Percentiles rank a stretch among this genome's conserved stretches.
Evolutionary conservation across 2,797 vertebrate species (phyloP).

Genomic region (Gallinago nigripennis): DNA sequence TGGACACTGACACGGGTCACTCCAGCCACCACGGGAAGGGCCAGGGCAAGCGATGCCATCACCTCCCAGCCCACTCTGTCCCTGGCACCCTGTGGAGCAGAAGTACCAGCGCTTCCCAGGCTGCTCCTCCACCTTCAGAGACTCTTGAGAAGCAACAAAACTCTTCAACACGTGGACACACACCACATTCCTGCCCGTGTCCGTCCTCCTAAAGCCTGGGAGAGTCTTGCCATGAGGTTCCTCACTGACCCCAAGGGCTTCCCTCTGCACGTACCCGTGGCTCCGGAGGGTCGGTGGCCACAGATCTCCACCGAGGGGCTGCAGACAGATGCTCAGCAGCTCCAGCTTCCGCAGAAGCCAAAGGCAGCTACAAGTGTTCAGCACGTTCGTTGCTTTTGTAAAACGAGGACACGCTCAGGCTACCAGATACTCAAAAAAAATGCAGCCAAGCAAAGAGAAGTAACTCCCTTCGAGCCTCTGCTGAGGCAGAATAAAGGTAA

Average conservation of each 20-base stretch:
- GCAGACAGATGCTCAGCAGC: not conserved
- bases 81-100: not conserved
- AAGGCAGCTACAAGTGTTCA: fast-evolving
- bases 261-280: fast-evolving
- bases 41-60: fast-evolving
- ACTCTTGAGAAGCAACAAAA: not conserved
- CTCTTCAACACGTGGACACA: fast-evolving
- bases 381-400: not conserved
- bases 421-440: not conserved
- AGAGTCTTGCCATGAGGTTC: not conserved
- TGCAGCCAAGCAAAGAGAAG: not conserved
- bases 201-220: fast-evolving
- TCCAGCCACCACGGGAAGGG: fast-evolving
- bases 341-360: not conserved
- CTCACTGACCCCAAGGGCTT: fast-evolving
- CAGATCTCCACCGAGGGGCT: not conserved
- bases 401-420: not conserved
- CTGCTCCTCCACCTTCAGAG: not conserved
- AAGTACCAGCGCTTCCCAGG: not conserved
- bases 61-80: fast-evolving
- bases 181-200: not conserved
- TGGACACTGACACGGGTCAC: fast-evolving
- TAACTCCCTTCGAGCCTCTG: not conserved
- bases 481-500: not conserved
- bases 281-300: fast-evolving